Evolutionary conservation across 2,113 vertebrate species (phyloP).

Genomic region (Daubentonia madagascariensis): DNA sequence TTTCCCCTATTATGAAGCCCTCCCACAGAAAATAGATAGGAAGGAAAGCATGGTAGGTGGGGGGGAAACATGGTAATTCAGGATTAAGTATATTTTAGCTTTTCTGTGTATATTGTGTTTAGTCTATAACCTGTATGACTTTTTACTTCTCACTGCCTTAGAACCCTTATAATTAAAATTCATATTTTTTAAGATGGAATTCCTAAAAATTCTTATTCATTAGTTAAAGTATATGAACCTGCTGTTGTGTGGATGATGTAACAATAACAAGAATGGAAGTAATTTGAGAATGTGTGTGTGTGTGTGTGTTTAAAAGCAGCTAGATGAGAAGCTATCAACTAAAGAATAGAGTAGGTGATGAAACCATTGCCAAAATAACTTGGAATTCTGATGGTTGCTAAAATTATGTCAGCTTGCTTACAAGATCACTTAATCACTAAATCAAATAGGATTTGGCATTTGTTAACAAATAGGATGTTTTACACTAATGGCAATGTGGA

Average conservation of each 20-base stretch:
- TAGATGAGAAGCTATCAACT: not conserved
- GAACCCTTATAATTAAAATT: slow-evolving; percentile 28
- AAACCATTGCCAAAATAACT: not conserved
- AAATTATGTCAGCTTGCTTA: slow-evolving; percentile 24
- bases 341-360: not conserved
- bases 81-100: not conserved
- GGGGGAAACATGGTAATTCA: not conserved
- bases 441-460: slow-evolving; percentile 4
- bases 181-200: not conserved
- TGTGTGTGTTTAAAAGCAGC: not conserved
- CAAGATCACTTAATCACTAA: not conserved
- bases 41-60: not conserved
- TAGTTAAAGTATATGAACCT: not conserved
- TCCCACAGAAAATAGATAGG: not conserved
- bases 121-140: not conserved
- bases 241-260: not conserved
- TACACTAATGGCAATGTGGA: not conserved
- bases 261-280: not conserved
- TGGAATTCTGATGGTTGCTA: slow-evolving; percentile 17
- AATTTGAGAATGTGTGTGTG: not conserved
- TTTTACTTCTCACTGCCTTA: not conserved
- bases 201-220: not conserved
- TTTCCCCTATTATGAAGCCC: not conserved
- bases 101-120: not conserved
- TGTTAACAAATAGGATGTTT: slow-evolving; percentile 28